Evolutionary conservation across 2,888 invertebrate genomes (phyloP), one percentile per base, ranked within the genome.

Genomic region (Bellardia pandia): DNA sequence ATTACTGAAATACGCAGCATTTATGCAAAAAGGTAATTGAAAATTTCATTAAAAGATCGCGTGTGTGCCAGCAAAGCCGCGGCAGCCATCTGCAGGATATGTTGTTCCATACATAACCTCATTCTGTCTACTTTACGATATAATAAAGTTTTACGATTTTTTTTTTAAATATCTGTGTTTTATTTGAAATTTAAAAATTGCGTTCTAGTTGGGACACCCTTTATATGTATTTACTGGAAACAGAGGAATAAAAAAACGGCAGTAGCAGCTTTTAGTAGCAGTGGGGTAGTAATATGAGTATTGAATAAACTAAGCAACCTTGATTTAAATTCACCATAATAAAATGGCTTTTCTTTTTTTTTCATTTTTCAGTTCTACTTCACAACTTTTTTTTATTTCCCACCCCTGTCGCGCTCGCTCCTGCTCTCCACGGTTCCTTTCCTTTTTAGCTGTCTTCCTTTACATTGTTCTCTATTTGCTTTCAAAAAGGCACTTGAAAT

Each of bases 271-370:
- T 8, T 33, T 37, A 7, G 30, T 11, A 40, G 40, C n/a, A 64
- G 66, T 23, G 11, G 7, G 3, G 11, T 13, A 42, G 60, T 60
- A 56, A 60, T 11, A 45, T 62, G 30, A 62, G 53, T 42, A 33
- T 62, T 62, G 45, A 81, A 72, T 64, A 71, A 60, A 68, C 68
- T 53, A 53, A 82, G 53, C 75, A 83, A 77, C 77, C 77, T 83
- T 83, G 76, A 83, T 77, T 71, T 83, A 62, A 71, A 71, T 76
- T 76, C 53, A 56, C 64, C 42, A 53, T 71, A 71, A 71, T 76
- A 56, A 45, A 58, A 45, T 56, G 14, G 14, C 11, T 51, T 51
- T 40, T 69, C 23, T 53, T 30, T 62, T 37, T 62, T 23, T 6
- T 40, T 23, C 13, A 30, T 66, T 64, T 7, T 58, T 56, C 14